Conservation (phyloP, 1,140 invertebrate genomes). For the Saccostrea echinata region DNA sequence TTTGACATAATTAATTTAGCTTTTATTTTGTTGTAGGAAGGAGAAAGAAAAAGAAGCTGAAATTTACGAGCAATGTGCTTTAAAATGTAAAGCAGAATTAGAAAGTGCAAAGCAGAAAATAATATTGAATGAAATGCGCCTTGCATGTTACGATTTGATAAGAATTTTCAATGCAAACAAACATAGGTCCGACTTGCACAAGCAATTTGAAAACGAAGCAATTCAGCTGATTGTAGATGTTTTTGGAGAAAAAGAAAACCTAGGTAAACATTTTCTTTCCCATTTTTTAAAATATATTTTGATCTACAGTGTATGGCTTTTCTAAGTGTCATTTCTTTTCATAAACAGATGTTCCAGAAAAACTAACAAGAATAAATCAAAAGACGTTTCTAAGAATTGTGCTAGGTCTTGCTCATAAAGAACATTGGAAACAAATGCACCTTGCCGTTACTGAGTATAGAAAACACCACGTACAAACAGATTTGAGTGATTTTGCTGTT, state of each 20-base stretch:
- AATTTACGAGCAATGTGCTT: not conserved
- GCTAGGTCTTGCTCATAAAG: slow-evolving; percentile 54
- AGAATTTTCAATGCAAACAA: not conserved
- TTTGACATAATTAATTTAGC: not conserved
- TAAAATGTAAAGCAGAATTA: not conserved
- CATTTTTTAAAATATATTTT: too few relatives aligned
- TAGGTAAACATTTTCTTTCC: not conserved
- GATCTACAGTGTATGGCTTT: not conserved
- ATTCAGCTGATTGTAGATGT: not conserved
- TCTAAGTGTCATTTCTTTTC: not conserved
- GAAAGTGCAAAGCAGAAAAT: not conserved
- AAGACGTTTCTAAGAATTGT: slow-evolving; percentile 59
- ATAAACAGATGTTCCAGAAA: slow-evolving; percentile 64
- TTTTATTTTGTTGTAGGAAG: not conserved
- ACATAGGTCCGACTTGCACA: not conserved
- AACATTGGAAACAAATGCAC: slow-evolving; percentile 69
- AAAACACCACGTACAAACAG: slow-evolving; percentile 47
- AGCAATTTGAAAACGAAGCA: not conserved
- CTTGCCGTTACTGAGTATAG: slow-evolving; percentile 60
- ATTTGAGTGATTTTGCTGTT: slow-evolving; percentile 58
- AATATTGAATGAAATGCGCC: not conserved
- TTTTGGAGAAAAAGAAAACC: not conserved
- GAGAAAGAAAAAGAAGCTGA: not conserved
- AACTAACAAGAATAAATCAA: slow-evolving; percentile 51
- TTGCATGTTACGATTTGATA: not conserved